Base-by-base conservation (phyloP, 2,888 invertebrate species). In the Corythucha ciliata region DNA sequence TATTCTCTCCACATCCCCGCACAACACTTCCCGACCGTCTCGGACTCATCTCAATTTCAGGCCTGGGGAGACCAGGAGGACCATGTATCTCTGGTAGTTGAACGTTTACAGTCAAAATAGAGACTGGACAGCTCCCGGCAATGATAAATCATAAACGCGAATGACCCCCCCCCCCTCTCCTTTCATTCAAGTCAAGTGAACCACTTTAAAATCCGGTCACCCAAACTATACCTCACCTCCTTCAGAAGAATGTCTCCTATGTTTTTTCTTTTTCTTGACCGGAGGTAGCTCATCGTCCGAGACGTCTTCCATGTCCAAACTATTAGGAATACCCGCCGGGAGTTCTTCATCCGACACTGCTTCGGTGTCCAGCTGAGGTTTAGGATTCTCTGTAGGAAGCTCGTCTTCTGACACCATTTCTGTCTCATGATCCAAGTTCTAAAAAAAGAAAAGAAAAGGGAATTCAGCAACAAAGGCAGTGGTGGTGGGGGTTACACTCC, bases 251-350 rank as follows among this genome's bases (percentile, higher is more conserved):
- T 50, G 50, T 7, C 42, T 14, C 10, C 50, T 18, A n/a, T 50
- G 50, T 42, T 50, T 53, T 37, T 45, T 41, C 34, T 48, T 52
- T 22, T 52, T 54, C n/a, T 73, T 69, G 24, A 76, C 74, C 14
- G 80, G 70, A 6, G 85, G 85, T 32, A 87, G 66, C 67, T 87
- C 87, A 68, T 88, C 87, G 67, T 87, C 87, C 0, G 86, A 87
- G 34, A 88, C 84, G 50, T 83, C 82, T 70, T 63, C 63, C 1
- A 62, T 62, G 37, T 60, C 60, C 25, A 59, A 34, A 39, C 25
- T 42, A 33, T 57, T 54, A 16, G 51, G 53, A 24, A 49, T 52
- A 20, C 83, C 66, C 65, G 83, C 83, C 32, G 48, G 54, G 21
- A 83, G 66, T 65, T 83, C 83, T 65, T 83, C 83, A 68, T 83